Evolutionary conservation across 2,888 invertebrate genomes (phyloP).

Genomic region (Eristalis tenax): DNA sequence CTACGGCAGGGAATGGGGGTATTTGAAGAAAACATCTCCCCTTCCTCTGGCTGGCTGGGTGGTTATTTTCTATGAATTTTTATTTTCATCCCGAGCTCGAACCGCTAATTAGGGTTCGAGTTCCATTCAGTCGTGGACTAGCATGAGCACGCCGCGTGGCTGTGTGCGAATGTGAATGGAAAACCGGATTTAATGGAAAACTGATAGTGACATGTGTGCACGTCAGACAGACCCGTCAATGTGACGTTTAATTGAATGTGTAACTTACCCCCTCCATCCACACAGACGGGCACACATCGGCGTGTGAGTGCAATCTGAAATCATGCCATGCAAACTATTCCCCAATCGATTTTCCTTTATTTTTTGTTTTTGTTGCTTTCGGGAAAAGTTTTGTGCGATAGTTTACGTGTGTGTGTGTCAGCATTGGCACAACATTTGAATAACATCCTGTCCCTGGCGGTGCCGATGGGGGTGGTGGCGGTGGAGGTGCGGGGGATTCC

Average conservation of each 20-base stretch:
- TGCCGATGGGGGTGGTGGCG: not conserved
- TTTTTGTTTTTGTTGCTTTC: not conserved
- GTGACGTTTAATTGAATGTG: conserved; percentile 60
- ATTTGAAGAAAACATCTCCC: conserved; percentile 32
- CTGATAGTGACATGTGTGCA: conserved; percentile 39
- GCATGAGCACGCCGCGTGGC: not conserved
- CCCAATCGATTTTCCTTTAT: conserved; percentile 37
- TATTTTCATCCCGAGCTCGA: conserved; percentile 20
- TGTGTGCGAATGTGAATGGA: not conserved
- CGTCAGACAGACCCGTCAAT: conserved; percentile 45
- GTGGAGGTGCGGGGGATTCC: not conserved
- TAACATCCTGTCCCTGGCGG: conserved; percentile 64
- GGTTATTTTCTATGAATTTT: not conserved
- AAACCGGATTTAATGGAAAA: conserved; percentile 15
- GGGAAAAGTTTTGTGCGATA: conserved; percentile 48
- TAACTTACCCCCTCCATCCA: conserved; percentile 8
- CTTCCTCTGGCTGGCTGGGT: not conserved
- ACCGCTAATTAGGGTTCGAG: conserved; percentile 55
- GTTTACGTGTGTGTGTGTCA: conserved; percentile 62
- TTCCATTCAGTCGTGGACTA: conserved; percentile 25
- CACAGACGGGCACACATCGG: not conserved
- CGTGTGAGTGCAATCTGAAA: conserved; percentile 40
- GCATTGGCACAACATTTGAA: conserved; percentile 67
- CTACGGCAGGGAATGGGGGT: conserved; percentile 8
- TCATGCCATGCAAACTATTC: conserved; percentile 46